Percentiles rank a stretch among this genome's conserved stretches.
Conservation (phyloP, 2,113 vertebrate species). For the Pantherophis guttatus region DNA sequence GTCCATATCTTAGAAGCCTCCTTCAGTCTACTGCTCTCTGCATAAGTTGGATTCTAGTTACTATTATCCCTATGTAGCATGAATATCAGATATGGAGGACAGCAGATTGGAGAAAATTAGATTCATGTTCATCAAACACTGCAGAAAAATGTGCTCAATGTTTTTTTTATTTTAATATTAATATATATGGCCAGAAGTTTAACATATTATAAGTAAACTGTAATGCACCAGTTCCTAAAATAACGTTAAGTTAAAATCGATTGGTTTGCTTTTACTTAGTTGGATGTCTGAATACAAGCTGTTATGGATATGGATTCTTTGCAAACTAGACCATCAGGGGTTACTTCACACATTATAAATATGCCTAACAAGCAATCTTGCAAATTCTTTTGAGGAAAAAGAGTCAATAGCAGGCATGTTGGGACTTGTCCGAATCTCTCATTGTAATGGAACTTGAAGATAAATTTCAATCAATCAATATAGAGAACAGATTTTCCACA, state of each 20-base stretch:
- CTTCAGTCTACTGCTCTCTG: not conserved
- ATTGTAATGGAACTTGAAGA: not conserved
- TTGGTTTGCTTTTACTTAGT: not conserved
- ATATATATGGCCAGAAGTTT: not conserved
- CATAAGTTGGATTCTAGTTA: not conserved
- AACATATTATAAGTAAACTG: not conserved
- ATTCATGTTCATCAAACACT: not conserved
- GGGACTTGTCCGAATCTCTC: not conserved
- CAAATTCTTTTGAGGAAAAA: not conserved
- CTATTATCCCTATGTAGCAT: not conserved
- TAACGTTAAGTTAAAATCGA: not conserved
- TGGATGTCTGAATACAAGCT: not conserved
- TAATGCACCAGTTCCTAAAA: not conserved
- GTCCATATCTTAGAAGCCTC: not conserved
- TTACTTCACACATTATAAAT: not conserved
- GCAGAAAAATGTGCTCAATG: not conserved
- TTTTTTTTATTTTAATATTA: not conserved
- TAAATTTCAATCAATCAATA: not conserved
- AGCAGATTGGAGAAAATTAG: not conserved
- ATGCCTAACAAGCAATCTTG: not conserved
- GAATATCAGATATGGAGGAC: not conserved
- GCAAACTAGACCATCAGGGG: not conserved
- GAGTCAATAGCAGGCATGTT: not conserved
- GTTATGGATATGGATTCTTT: not conserved
- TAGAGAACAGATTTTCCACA: not conserved